These are phyloP conservation scores for Glyphotaelius pellucidus DNA, from an alignment of 2,888 invertebrate genomes.

Conservation along the genomic window DNA sequence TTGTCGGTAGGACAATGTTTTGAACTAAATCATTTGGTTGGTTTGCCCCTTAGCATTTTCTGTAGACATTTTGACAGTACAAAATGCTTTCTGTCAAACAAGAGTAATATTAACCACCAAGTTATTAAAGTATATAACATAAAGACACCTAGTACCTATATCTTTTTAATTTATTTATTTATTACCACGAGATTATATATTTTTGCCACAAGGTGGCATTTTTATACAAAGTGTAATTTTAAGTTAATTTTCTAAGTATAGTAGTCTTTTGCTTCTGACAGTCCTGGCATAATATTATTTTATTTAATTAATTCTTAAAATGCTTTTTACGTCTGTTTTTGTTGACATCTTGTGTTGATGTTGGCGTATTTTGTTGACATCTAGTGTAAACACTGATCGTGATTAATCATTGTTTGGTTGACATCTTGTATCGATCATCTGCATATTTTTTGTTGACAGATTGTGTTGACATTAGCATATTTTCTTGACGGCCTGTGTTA, in stretches of 20 bases:
- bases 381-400: background rate
- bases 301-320: slow-evolving; percentile 4
- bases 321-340: slow-evolving; percentile 34
- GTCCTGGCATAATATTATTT: slow-evolving; percentile 13
- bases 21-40: background rate
- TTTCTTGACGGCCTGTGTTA: background rate
- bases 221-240: slow-evolving; percentile 40
- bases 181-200: slow-evolving; percentile 34
- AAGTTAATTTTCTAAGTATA: slow-evolving; percentile 38
- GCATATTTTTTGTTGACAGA: slow-evolving; percentile 11
- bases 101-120: background rate
- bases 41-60: background rate
- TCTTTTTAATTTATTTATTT: slow-evolving; percentile 37
- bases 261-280: slow-evolving; percentile 12
- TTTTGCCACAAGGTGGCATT: slow-evolving; percentile 39
- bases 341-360: background rate
- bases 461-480: background rate
- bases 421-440: background rate
- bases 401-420: background rate
- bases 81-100: background rate
- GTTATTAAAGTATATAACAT: background rate
- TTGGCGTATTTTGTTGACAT: slow-evolving; percentile 7
- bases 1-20: background rate
- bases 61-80: background rate
- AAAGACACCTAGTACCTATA: slow-evolving; percentile 36